These are phyloP conservation scores for Gallinago undulata DNA, from an alignment of 2,113 vertebrate genomes.

Conservation along the genomic window DNA sequence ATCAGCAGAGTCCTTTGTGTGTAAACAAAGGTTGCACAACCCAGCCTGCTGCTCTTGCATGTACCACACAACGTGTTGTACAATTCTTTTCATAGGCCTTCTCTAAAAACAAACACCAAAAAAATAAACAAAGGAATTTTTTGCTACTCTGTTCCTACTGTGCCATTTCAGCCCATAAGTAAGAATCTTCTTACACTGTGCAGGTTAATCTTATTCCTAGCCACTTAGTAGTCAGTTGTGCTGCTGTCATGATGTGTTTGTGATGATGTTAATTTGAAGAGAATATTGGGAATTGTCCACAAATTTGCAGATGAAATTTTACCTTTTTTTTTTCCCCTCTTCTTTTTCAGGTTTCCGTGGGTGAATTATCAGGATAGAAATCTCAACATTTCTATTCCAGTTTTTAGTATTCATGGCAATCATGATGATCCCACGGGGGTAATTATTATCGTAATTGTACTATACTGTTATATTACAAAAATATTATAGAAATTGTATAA, in stretches of 20 bases:
- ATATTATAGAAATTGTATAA: not conserved
- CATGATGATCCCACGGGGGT: conserved; percentile 98
- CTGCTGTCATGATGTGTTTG: not conserved
- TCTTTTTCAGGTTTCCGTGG: conserved; percentile 89
- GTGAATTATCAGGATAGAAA: conserved; percentile 95
- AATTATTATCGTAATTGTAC: conserved; percentile 65
- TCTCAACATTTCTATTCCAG: conserved; percentile 93
- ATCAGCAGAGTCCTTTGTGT: not conserved
- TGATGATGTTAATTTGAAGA: not conserved
- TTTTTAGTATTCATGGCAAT: conserved; percentile 98
- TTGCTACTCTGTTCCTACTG: not conserved
- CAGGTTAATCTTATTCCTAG: not conserved
- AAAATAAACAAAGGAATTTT: not conserved
- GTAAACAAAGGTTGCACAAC: not conserved
- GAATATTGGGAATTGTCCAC: not conserved
- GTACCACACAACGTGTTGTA: not conserved
- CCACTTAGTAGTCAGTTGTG: not conserved
- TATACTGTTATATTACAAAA: not conserved
- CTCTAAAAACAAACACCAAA: not conserved
- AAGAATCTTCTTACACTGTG: not conserved
- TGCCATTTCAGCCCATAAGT: not conserved
- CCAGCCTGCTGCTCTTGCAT: not conserved
- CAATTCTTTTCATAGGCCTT: not conserved
- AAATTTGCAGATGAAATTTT: not conserved
- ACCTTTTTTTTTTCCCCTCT: not conserved